phyloP scores from a whole-genome alignment of 2,113 vertebrate species.

The Ardeotis arabs region DNA sequence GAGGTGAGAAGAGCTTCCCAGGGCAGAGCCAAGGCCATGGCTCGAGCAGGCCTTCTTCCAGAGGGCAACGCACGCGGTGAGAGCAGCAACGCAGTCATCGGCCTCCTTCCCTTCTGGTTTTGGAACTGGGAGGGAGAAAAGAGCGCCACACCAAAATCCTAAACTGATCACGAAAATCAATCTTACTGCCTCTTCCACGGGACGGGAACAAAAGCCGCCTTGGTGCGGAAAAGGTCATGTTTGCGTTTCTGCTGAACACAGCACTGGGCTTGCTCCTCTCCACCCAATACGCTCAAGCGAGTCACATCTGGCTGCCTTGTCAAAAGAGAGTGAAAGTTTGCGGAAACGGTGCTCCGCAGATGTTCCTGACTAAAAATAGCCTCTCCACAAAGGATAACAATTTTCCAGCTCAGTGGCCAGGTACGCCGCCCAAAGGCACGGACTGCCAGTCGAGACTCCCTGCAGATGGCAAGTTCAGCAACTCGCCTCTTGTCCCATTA shows the following conservation, averaged over 20 bases:
- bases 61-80: rapidly evolving
- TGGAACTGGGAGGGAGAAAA: background rate
- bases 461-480: conserved; percentile 26
- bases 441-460: background rate
- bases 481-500: conserved; percentile 30
- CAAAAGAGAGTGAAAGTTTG: conserved; percentile 52
- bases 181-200: background rate
- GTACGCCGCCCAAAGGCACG: conserved; percentile 29
- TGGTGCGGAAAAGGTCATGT: conserved; percentile 41
- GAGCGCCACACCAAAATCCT: background rate
- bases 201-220: conserved; percentile 20
- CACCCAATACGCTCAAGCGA: conserved; percentile 48
- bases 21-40: background rate
- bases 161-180: background rate
- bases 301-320: conserved; percentile 61
- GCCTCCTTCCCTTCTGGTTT: background rate
- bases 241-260: conserved; percentile 33
- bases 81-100: rapidly evolving
- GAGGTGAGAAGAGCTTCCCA: background rate
- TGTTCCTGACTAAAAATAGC: conserved; percentile 67
- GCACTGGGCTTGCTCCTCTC: conserved; percentile 6
- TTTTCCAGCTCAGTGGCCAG: conserved; percentile 70
- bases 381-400: conserved; percentile 51
- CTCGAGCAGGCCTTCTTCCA: background rate
- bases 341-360: conserved; percentile 65